phyloP scores from a whole-genome alignment of 2,113 vertebrate genomes.

The Ranitomeya variabilis region DNA sequence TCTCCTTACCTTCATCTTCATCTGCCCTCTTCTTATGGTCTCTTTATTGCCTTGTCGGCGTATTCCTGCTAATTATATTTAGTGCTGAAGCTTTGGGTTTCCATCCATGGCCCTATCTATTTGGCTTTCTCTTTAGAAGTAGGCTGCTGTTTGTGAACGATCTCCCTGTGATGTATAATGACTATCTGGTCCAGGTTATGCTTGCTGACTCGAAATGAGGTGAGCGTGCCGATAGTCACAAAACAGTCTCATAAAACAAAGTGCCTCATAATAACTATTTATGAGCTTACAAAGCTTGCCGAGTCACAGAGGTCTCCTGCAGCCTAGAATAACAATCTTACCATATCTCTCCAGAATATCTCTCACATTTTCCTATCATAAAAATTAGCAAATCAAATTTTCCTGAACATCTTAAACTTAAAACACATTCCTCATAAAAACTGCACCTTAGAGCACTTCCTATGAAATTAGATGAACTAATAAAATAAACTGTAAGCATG shows the following conservation, averaged over 20 bases:
- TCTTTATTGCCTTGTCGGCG: conserved; percentile 11
- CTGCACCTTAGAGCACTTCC: background rate
- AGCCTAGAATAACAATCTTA: background rate
- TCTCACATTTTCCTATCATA: background rate
- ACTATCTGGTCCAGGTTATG: background rate
- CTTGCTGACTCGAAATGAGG: conserved; percentile 15
- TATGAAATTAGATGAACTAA: background rate
- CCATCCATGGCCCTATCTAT: background rate
- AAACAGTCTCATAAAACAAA: conserved; percentile 33
- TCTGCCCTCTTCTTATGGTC: background rate
- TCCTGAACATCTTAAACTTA: background rate
- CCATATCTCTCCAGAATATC: background rate
- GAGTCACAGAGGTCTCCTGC: background rate
- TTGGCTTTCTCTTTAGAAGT: background rate
- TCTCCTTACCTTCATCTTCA: background rate
- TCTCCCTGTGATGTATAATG: conserved; percentile 17
- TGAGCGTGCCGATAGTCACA: background rate
- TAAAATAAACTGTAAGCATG: background rate
- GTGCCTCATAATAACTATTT: conserved; percentile 25
- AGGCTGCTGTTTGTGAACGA: background rate
- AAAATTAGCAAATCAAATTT: background rate
- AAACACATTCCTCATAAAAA: background rate
- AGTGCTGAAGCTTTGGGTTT: background rate
- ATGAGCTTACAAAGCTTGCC: conserved; percentile 1
- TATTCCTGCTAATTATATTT: conserved; percentile 23